Conservation (phyloP, 2,797 vertebrate genomes). For the Benthosema pterotum region DNA sequence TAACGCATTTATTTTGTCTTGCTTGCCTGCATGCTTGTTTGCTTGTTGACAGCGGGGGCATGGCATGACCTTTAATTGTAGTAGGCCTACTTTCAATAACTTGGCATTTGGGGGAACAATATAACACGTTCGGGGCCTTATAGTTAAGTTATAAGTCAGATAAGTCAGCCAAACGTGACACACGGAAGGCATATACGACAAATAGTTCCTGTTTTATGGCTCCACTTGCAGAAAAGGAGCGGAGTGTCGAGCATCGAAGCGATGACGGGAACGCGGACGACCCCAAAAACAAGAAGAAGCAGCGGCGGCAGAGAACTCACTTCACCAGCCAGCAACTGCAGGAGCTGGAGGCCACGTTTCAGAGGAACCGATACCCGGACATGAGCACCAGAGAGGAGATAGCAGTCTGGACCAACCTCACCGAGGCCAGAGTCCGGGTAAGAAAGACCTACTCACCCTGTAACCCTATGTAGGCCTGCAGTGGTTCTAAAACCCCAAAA, state of each 20-base stretch:
- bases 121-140: not conserved
- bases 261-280: slow-evolving; percentile 90
- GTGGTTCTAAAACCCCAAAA: too few relatives aligned
- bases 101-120: not conserved
- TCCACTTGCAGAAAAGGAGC: slow-evolving; percentile 90
- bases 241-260: slow-evolving; percentile 85
- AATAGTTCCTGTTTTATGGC: slow-evolving; percentile 5
- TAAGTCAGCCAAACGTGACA: not conserved
- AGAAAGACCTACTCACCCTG: too few relatives aligned
- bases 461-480: too few relatives aligned
- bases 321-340: slow-evolving; percentile 91
- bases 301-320: slow-evolving; percentile 87
- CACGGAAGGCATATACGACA: not conserved
- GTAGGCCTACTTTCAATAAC: not conserved
- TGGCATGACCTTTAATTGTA: too few relatives aligned
- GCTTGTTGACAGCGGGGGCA: too few relatives aligned
- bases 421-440: slow-evolving; percentile 94
- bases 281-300: slow-evolving; percentile 90
- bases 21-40: too few relatives aligned
- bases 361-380: slow-evolving; percentile 91
- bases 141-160: too few relatives aligned
- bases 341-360: slow-evolving; percentile 91
- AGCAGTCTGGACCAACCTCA: slow-evolving; percentile 92
- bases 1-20: too few relatives aligned
- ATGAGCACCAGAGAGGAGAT: slow-evolving; percentile 92